Base-by-base conservation (phyloP, 2,113 vertebrate genomes). In the Syngnathus typhle region DNA sequence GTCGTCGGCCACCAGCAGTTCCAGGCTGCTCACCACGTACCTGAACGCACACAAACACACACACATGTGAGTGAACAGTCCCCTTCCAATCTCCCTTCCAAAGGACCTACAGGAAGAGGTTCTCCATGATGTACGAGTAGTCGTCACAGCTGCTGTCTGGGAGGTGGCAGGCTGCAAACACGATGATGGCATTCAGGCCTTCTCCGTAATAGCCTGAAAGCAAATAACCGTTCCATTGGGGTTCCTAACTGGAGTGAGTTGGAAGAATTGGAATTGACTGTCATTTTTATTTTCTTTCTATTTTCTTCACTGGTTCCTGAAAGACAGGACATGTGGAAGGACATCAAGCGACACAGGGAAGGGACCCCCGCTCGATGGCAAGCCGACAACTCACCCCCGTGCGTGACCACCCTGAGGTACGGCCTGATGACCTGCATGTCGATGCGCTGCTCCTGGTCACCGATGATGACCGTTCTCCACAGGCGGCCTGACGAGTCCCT, bases 101-200 rank as follows among this genome's bases (percentile, higher is more conserved):
- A 38, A 21, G 52, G 21, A 32, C 93, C 93, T 78, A 99, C 97
- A 99, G 86, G 82, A 99, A 99, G 69, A 98, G 96, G 56, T 98
- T 98, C 79, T 99, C 96, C 97, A 99, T 99, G 89, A 98, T 94
- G 86, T 98, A 98, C 64, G 95, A 91, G 64, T 99, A 99, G 63
- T 99, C 95, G 0, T 95, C 92, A 72, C 93, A 92, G 87, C 89
- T 91, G 84, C 96, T 98, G 88, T 99, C 97, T 0, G 96, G 97
- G 7, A 99, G 93, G 65, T 94, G 93, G 75, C 96, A 98, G 73
- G 97, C 96, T 0, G 97, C 93, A 3, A 99, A 98, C 71, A 99
- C 96, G 0, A 99, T 98, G 86, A 99, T 98, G 85, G 96, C 97
- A 0, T 98, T 99, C 84, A 99, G 90, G 0, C 97, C 97, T 70